Conservation (phyloP, 2,888 invertebrate species). For the Drosophila peninsularis region DNA sequence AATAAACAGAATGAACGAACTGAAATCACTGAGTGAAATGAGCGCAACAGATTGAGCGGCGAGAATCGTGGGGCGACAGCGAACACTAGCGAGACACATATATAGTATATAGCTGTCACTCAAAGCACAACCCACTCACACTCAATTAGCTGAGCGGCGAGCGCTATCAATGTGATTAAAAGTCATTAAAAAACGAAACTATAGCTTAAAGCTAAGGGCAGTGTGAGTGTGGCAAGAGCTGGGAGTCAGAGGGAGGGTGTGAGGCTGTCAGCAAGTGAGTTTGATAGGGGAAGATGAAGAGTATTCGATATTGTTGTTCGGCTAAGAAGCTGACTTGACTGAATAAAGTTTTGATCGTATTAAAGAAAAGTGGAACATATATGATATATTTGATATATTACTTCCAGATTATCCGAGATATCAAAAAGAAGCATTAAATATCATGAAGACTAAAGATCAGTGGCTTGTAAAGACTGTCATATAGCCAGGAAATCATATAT, state of each 20-base stretch:
- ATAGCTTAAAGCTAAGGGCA: conserved; percentile 4
- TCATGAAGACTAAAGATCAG: no score
- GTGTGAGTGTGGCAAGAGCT: background rate
- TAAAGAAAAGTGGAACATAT: no score
- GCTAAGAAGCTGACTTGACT: background rate
- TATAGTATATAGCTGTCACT: background rate
- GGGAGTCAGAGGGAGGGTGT: background rate
- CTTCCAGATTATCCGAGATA: no score
- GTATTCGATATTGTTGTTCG: no score
- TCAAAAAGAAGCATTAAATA: no score
- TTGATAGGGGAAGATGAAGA: background rate
- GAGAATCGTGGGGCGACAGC: background rate
- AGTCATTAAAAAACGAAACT: conserved; percentile 6
- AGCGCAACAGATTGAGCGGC: conserved; percentile 46
- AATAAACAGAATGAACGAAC: conserved; percentile 55
- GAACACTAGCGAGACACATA: conserved; percentile 5
- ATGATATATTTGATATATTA: no score
- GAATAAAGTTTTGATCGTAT: no score
- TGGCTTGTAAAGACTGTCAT: no score
- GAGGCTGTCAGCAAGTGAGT: background rate
- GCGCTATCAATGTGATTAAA: conserved; percentile 39
- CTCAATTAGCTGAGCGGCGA: conserved; percentile 58
- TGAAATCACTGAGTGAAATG: conserved; percentile 48
- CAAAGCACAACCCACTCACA: conserved; percentile 20
- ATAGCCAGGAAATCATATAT: background rate